phyloP scores from a whole-genome alignment of 92 coral and sea anemone genomes.

The Epizoanthus stellaris region DNA sequence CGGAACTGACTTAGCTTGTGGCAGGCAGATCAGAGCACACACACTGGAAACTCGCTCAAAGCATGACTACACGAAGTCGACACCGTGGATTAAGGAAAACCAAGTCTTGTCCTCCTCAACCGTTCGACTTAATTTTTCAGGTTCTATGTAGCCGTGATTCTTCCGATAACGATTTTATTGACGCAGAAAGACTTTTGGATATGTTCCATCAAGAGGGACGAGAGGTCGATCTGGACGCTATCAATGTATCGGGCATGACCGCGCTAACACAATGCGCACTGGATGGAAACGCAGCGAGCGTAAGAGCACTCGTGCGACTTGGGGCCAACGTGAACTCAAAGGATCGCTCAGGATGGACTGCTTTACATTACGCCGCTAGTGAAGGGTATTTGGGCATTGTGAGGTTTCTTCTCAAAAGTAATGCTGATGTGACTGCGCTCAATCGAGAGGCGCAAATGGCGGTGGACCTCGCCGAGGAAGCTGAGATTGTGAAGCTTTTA shows the following conservation, averaged over 20 bases:
- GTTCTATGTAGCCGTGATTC: slow-evolving; percentile 67
- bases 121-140: slow-evolving; percentile 82
- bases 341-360: slow-evolving; percentile 84
- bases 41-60: not conserved
- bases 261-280: slow-evolving; percentile 91
- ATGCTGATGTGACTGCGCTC: slow-evolving; percentile 76
- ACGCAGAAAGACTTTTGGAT: slow-evolving; percentile 68
- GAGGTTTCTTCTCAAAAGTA: slow-evolving; percentile 71
- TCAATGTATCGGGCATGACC: slow-evolving; percentile 94
- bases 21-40: not conserved
- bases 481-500: slow-evolving; percentile 72
- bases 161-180: slow-evolving; percentile 57
- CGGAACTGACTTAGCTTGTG: not conserved
- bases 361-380: slow-evolving; percentile 92
- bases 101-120: slow-evolving; percentile 59
- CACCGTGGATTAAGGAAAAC: slow-evolving; percentile 29
- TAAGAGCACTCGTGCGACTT: slow-evolving; percentile 75
- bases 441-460: slow-evolving; percentile 79
- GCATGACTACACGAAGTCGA: slow-evolving; percentile 32
- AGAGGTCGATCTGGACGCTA: slow-evolving; percentile 78
- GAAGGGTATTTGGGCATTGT: slow-evolving; percentile 93
- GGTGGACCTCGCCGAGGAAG: slow-evolving; percentile 88
- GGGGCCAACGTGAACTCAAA: slow-evolving; percentile 88
- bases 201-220: slow-evolving; percentile 60
- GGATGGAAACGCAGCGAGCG: slow-evolving; percentile 87